phyloP scores from a whole-genome alignment of 2,113 vertebrate species.

The Phodopus roborovskii region DNA sequence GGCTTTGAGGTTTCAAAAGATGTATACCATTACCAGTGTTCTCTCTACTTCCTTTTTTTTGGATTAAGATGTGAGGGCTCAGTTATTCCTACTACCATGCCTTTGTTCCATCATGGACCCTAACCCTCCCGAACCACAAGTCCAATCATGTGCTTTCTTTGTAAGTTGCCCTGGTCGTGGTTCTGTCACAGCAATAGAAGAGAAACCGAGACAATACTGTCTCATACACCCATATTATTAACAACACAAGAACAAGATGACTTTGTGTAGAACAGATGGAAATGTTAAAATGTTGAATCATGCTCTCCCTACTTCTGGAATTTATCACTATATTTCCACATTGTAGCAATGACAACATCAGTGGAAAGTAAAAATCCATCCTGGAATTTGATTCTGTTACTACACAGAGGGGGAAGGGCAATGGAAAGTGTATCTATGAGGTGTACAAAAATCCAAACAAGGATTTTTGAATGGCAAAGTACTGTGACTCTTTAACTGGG shows the following conservation, averaged over 20 bases:
- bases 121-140: background rate
- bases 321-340: background rate
- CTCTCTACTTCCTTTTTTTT: background rate
- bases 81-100: background rate
- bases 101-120: background rate
- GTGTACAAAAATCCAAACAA: background rate
- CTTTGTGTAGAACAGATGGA: background rate
- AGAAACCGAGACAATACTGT: background rate
- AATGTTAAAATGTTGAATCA: background rate
- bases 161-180: background rate
- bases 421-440: background rate
- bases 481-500: background rate
- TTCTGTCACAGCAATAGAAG: background rate
- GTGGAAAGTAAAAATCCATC: constrained; percentile 40
- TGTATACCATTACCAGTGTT: background rate
- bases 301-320: background rate
- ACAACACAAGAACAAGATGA: background rate
- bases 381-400: background rate
- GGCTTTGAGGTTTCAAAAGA: background rate
- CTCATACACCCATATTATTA: background rate
- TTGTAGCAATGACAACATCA: constrained; percentile 19
- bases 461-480: background rate
- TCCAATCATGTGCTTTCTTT: background rate
- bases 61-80: background rate
- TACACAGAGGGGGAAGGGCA: background rate